Evolutionary conservation across 2,888 invertebrate species (phyloP), one percentile per base, ranked within the genome.

Genomic region (Leistus spinibarbis): DNA sequence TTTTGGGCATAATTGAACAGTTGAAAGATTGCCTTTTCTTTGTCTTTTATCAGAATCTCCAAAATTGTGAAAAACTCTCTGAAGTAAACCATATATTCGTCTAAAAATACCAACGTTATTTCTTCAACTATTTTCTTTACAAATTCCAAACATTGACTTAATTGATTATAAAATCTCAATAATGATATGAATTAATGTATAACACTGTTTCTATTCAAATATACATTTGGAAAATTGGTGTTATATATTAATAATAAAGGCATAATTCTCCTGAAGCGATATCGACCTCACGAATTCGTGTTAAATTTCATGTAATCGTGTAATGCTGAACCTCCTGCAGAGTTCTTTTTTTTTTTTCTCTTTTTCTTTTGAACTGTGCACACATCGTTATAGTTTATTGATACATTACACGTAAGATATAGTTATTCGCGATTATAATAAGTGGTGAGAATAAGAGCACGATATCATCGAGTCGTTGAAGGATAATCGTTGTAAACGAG

Each of bases 401-500:
- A 40, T 40, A 40, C 40, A 40, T 40, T 2, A 40, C 40, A 40
- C 40, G 40, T 40, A 40, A 40, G 3, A 40, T 40, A 40, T 40
- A 40, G 4, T 2, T 40, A 40, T 40, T 40, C 40, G 40, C 40
- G 40, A 40, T 40, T 40, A 40, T 40, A 40, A 40, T 40, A 40
- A 40, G 40, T 40, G 40, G 40, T 40, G 40, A 40, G 40, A 40
- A 40, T 40, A 40, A 40, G 40, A 53, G 40, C 66, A 54, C 0
- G 54, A 54, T 69, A 69, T 40, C 57, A 57, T 27, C 56, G 16
- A 57, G 24, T 69, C 24, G 69, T 57, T 56, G 69, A 69, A 69
- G 69, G 69, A 24, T 69, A 69, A 69, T 69, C 56, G 69, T 54
- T 69, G 54, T 24, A 69, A 69, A 69, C 69, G 69, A 69, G 27